Percentiles rank a stretch among this genome's conserved stretches.
These are phyloP conservation scores for Lordiphosa mommai DNA, from an alignment of 1,140 invertebrate genomes.

Conservation along the genomic window DNA sequence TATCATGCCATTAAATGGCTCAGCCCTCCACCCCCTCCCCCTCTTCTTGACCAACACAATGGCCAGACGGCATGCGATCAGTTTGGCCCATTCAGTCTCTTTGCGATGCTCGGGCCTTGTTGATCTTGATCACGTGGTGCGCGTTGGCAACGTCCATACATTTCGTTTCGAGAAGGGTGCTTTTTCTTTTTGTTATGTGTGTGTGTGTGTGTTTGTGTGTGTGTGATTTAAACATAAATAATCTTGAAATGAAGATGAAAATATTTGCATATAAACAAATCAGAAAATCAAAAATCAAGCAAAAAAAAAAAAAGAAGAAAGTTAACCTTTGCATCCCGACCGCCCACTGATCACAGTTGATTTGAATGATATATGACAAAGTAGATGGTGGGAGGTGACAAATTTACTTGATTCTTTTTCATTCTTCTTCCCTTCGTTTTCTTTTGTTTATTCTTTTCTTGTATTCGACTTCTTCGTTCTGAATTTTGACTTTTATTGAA, in stretches of 20 bases:
- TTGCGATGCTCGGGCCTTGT: constrained; percentile 65
- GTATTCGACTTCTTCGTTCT: too few relatives aligned
- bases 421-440: too few relatives aligned
- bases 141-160: constrained; percentile 9
- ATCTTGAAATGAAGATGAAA: background rate
- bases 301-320: too few relatives aligned
- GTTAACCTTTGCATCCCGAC: too few relatives aligned
- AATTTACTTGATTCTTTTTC: too few relatives aligned
- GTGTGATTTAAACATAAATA: constrained; percentile 3
- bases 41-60: background rate
- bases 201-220: background rate
- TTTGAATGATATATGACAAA: too few relatives aligned
- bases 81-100: constrained; percentile 50
- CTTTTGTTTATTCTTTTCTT: too few relatives aligned
- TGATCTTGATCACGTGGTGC: constrained; percentile 54
- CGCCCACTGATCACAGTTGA: too few relatives aligned
- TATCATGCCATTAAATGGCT: constrained; percentile 59
- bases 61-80: constrained; percentile 16
- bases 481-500: too few relatives aligned
- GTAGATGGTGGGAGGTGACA: too few relatives aligned
- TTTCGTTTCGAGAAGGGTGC: background rate
- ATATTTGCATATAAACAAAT: too few relatives aligned
- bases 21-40: background rate
- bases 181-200: background rate
- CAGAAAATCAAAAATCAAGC: background rate